Base-by-base conservation (phyloP, 2,113 vertebrate genomes). In the Chloropsis cyanopogon region DNA sequence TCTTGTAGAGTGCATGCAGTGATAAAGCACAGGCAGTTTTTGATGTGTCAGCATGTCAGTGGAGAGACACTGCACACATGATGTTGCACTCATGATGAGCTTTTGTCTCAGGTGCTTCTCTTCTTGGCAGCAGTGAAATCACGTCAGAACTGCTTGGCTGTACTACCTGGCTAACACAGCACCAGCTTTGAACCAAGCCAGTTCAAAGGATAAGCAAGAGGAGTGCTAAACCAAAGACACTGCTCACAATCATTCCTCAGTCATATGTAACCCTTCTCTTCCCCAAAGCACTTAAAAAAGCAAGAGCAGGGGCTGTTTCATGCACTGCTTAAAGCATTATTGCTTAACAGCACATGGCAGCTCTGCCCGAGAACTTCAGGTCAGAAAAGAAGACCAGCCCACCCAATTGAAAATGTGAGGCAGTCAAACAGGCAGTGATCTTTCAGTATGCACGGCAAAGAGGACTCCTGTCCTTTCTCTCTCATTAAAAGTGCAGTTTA, bases 1-100 rank as follows among this genome's bases (percentile, higher is more conserved):
- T 37, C 35, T 83, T 1, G 2, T 70, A 61, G 31, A 53, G 25
- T 47, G 76, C 15, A 6, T 14, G 57, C n/a, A 54, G 49, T 57
- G 82, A 56, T 15, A 84, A 35, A 92, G 21, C 72, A 84, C 16
- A 61, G 44, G 22, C 3, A 41, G n/a, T 12, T 90, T 88, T 90
- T 96, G 68, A 86, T 95, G 79, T 68, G 72, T 90, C 92, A 94
- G 82, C 68, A 10, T 23, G 47, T 94, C 71, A 70, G 29, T 11
- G 35, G 39, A 86, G 71, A 70, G 22, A 59, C 10, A 47, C 4
- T 25, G 59, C 47, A 22, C 82, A 59, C 54, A 8, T 4, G 10
- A 47, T 1, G 4, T 6, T 49, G 78, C 33, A 14, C 31, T 63
- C 59, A 18, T 0, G 2, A 75, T 41, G 28, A 72, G 65, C 61